Base-by-base conservation (phyloP, 1,140 invertebrate genomes). In the Drosophila takahashii region DNA sequence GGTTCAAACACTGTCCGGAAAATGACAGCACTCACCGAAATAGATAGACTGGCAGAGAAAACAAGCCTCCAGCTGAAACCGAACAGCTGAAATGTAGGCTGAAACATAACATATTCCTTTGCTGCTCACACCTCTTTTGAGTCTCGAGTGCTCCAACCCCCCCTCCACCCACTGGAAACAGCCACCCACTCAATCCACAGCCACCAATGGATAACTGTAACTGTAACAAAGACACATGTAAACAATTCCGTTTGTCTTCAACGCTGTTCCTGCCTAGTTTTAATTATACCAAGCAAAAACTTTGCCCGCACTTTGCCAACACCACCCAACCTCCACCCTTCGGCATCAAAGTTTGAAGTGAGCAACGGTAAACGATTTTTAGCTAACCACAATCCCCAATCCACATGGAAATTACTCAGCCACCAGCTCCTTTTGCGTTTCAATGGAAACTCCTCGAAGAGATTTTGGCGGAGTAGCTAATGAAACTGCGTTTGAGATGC, bases 211-310 rank as follows among this genome's bases (percentile, higher is more conserved):
- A 75, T 73, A 64, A 74, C 69, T 67, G 61, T 73, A 80, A 80
- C 81, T 85, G 75, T 77, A 87, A 86, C 83, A 86, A 86, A 86
- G 75, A 89, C 83, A 87, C 83, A 87, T 86, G 75, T 89, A 87
- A 86, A 86, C 81, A 79, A 86, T 89, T 89, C 59, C 84, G 81
- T 87, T 87, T 62, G 58, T 73, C 67, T 81, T 77, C 71, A 34
- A 15, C 67, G 45, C 64, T 34, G 64, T 48, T 52, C 27, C 59
- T 67, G 73, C 77, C 67, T 77, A 74, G 81, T 85, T 85, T 85
- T 85, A 85, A 85, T 85, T 85, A 85, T 86, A 87, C 81, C 86
- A 86, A 81, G 83, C 78, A 61, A 86, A 85, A 85, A 85, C 74
- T 85, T 86, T 78, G 32, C 67, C 66, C 60, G 52, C 61, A 76